Evolutionary conservation across 2,888 invertebrate genomes (phyloP).

Genomic region (Ormyrus rosae): DNA sequence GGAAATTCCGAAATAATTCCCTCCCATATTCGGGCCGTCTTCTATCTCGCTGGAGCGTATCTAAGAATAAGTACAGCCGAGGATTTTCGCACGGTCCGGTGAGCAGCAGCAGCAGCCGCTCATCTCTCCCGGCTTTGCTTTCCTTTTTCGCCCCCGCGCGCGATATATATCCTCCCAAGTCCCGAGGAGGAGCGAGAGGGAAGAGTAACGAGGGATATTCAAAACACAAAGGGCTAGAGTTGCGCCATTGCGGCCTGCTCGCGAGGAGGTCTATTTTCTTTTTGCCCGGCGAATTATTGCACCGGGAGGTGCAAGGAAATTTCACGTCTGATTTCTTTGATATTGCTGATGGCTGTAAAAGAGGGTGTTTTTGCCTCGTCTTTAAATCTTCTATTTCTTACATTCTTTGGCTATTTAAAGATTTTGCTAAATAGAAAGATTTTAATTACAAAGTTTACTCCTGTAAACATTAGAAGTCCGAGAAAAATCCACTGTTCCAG

Average conservation of each 20-base stretch:
- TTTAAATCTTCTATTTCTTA: too few relatives aligned
- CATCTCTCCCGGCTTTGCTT: slow-evolving; percentile 22
- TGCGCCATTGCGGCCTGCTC: background rate
- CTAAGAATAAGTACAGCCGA: slow-evolving; percentile 26
- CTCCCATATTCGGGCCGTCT: background rate
- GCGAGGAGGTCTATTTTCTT: background rate
- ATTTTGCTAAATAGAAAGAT: background rate
- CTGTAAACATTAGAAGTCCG: background rate
- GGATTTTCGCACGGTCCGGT: slow-evolving; percentile 32
- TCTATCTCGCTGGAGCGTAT: slow-evolving; percentile 5
- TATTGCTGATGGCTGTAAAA: background rate
- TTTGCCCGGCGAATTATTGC: slow-evolving; percentile 1
- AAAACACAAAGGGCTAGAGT: slow-evolving; percentile 47
- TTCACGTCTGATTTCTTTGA: background rate
- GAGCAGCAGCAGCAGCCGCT: slow-evolving; percentile 1
- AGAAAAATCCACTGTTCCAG: too few relatives aligned
- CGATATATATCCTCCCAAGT: background rate
- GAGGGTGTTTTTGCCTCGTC: too few relatives aligned
- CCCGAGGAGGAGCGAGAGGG: background rate
- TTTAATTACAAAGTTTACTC: background rate
- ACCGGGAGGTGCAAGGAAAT: background rate
- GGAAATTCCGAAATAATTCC: too few relatives aligned
- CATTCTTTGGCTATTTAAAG: too few relatives aligned
- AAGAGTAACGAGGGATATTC: slow-evolving; percentile 34
- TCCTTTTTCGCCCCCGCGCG: slow-evolving; percentile 9